Evolutionary conservation across 2,113 vertebrate genomes (phyloP).

Genomic region (Ciconia boyciana): DNA sequence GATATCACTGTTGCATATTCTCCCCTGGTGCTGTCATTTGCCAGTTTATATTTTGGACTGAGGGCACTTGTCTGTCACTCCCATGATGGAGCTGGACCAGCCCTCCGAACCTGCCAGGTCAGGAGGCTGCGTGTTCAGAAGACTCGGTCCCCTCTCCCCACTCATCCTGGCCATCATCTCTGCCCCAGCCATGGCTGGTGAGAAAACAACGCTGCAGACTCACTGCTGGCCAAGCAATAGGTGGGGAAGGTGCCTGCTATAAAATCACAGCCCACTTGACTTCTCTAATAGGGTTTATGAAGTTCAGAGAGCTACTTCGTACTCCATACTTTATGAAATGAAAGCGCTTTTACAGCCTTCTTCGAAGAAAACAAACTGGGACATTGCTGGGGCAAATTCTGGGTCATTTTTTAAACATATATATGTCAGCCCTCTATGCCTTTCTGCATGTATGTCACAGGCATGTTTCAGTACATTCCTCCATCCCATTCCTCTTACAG

Average conservation of each 20-base stretch:
- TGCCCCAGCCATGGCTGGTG: neutral
- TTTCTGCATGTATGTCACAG: neutral
- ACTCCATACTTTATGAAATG: neutral
- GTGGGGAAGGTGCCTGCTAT: neutral
- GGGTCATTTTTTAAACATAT: neutral
- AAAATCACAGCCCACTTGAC: neutral
- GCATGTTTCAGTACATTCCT: neutral
- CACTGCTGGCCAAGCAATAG: neutral
- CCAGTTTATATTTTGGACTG: neutral
- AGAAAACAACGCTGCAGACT: neutral
- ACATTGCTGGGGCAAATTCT: neutral
- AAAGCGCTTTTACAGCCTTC: neutral
- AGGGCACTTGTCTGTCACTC: neutral
- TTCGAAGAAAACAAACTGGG: neutral
- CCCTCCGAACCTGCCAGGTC: neutral
- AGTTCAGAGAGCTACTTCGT: neutral
- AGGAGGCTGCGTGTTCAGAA: neutral
- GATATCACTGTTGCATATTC: neutral
- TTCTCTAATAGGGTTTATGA: neutral
- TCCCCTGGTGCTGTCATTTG: neutral
- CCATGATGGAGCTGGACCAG: neutral
- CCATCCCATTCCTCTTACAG: neutral
- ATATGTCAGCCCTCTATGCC: neutral
- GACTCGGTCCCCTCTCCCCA: rapidly evolving
- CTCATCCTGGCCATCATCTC: neutral